These are phyloP conservation scores for Copidosoma floridanum DNA, from an alignment of 1,140 invertebrate genomes.

Conservation along the genomic window DNA sequence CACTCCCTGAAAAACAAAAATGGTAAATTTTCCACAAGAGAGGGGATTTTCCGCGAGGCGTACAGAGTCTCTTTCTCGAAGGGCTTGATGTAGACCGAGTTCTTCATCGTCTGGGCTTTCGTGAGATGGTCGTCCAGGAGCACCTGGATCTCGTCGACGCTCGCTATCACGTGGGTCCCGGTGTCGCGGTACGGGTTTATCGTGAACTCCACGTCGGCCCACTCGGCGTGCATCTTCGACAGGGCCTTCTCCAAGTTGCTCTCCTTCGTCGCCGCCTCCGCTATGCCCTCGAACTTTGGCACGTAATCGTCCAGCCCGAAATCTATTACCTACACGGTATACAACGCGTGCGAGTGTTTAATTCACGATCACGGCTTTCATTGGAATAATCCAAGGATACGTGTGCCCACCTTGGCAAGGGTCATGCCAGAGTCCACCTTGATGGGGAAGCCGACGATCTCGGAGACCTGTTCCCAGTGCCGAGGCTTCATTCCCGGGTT, in stretches of 20 bases:
- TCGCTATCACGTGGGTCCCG: slow-evolving; percentile 86
- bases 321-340: slow-evolving; percentile 69
- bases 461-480: slow-evolving; percentile 95
- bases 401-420: slow-evolving; percentile 65
- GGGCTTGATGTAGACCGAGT: slow-evolving; percentile 94
- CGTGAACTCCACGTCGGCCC: slow-evolving; percentile 82
- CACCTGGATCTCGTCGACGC: slow-evolving; percentile 94
- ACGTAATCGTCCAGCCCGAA: slow-evolving; percentile 90
- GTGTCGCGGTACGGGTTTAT: slow-evolving; percentile 82
- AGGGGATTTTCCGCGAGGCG: no score
- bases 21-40: neutral
- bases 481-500: slow-evolving; percentile 91
- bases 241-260: slow-evolving; percentile 88
- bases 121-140: slow-evolving; percentile 94
- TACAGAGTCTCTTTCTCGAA: slow-evolving; percentile 80
- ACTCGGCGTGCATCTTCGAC: slow-evolving; percentile 89
- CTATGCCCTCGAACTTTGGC: slow-evolving; percentile 87
- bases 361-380: no score
- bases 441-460: slow-evolving; percentile 92
- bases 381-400: no score
- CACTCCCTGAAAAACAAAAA: slow-evolving; percentile 65
- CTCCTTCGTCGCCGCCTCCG: slow-evolving; percentile 93
- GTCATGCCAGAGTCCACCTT: slow-evolving; percentile 81
- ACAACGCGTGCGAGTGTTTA: no score
- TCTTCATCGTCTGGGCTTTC: slow-evolving; percentile 96